Percentiles rank a stretch among this genome's conserved stretches.
These are phyloP conservation scores for Hypena proboscidalis DNA, from an alignment of 2,888 invertebrate species.

Conservation along the genomic window DNA sequence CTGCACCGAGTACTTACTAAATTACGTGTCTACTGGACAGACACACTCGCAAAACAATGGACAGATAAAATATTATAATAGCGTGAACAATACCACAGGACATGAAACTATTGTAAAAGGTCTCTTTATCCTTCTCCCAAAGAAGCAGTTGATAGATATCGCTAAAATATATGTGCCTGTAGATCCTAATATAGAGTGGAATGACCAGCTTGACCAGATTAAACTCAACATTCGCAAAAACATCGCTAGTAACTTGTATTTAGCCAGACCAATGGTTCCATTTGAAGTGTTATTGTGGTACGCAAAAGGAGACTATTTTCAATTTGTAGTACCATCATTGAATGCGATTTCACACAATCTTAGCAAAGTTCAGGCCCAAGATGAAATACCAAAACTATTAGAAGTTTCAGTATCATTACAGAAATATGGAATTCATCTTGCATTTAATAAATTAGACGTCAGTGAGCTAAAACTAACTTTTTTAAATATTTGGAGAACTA, in stretches of 20 bases:
- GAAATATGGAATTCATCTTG: conserved; percentile 58
- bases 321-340: conserved; percentile 63
- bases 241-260: conserved; percentile 60
- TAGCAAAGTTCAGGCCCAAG: conserved; percentile 42
- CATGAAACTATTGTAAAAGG: conserved; percentile 52
- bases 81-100: conserved; percentile 46
- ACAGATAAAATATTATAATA: conserved; percentile 42
- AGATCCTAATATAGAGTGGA: conserved; percentile 61
- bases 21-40: conserved; percentile 64
- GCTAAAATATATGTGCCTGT: conserved; percentile 56
- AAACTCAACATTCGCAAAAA: conserved; percentile 57
- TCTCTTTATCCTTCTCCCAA: conserved; percentile 54
- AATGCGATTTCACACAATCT: conserved; percentile 58
- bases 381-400: conserved; percentile 51
- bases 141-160: conserved; percentile 47
- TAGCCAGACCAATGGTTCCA: conserved; percentile 60
- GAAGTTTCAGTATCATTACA: conserved; percentile 58
- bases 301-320: conserved; percentile 70
- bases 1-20: conserved; percentile 53
- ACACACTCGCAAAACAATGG: conserved; percentile 55
- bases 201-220: conserved; percentile 48
- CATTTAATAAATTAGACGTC: conserved; percentile 48
- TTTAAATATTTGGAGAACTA: conserved; percentile 52
- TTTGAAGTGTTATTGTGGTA: conserved; percentile 57
- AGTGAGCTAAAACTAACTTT: conserved; percentile 50